These are phyloP conservation scores for Pedicia rivosa DNA, from an alignment of 2,888 invertebrate genomes.

Conservation along the genomic window DNA sequence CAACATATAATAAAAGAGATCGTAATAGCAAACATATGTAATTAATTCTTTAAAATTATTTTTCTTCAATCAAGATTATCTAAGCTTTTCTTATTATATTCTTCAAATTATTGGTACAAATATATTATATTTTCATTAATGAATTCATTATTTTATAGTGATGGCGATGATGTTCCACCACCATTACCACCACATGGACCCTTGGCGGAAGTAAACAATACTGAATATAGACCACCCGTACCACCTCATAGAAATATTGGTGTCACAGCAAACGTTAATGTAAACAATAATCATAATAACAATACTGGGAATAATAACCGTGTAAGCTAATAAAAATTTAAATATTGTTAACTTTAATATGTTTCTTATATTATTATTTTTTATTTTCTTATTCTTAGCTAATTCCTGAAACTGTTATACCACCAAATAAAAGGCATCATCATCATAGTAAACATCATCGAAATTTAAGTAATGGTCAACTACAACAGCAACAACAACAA, in stretches of 20 bases:
- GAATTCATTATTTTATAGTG: constrained; percentile 16
- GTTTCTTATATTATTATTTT: background rate
- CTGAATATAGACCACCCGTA: constrained; percentile 71
- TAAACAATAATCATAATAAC: constrained; percentile 11
- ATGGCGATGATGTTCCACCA: constrained; percentile 33
- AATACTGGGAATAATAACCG: constrained; percentile 5
- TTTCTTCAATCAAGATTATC: too few relatives aligned
- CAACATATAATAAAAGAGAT: constrained; percentile 55
- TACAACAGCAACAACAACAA: constrained; percentile 11
- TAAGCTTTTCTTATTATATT: too few relatives aligned
- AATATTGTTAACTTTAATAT: background rate
- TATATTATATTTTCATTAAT: too few relatives aligned
- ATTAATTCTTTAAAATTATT: constrained; percentile 20
- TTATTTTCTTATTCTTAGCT: background rate
- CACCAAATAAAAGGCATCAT: constrained; percentile 17
- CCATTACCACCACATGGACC: constrained; percentile 36
- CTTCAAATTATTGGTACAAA: too few relatives aligned
- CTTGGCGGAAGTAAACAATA: constrained; percentile 17
- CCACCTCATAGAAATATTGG: constrained; percentile 70
- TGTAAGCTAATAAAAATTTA: background rate
- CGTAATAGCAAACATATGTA: constrained; percentile 26
- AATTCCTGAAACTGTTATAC: constrained; percentile 8
- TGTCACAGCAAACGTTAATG: constrained; percentile 36
- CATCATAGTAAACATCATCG: constrained; percentile 23
- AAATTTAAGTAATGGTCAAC: constrained; percentile 16